Evolutionary conservation across 2,888 invertebrate genomes (phyloP).

Genomic region (Drosophila tanythrix): DNA sequence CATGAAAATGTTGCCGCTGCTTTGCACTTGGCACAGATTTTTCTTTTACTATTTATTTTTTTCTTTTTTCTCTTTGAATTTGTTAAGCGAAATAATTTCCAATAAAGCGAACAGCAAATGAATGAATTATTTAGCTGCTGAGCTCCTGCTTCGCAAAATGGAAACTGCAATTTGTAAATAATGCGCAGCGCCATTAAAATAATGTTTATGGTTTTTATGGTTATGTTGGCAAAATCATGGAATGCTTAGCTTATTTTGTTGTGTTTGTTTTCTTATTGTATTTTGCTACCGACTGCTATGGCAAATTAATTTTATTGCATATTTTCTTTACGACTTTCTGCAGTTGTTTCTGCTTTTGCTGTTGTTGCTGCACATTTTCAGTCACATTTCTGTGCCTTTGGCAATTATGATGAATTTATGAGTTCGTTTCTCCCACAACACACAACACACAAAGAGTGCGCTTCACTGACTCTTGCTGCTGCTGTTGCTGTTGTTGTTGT

Average conservation of each 20-base stretch:
- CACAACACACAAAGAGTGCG: constrained; percentile 29
- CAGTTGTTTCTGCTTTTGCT: constrained; percentile 17
- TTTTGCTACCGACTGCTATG: constrained; percentile 38
- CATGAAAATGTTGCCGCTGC: constrained; percentile 69
- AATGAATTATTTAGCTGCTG: constrained; percentile 23
- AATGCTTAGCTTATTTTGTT: constrained; percentile 10
- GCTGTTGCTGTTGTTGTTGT: constrained; percentile 14
- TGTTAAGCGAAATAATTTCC: constrained; percentile 44
- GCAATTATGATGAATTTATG: constrained; percentile 82
- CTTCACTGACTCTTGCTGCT: constrained; percentile 51
- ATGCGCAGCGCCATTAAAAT: constrained; percentile 38
- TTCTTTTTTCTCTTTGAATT: background rate
- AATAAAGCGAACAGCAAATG: constrained; percentile 35
- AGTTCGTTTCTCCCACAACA: constrained; percentile 77
- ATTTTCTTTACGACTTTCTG: constrained; percentile 60
- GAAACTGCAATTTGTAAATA: constrained; percentile 41
- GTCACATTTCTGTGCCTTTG: constrained; percentile 73
- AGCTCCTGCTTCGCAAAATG: constrained; percentile 23
- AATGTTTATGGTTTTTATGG: constrained; percentile 46
- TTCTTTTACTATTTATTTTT: background rate
- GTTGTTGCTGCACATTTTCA: constrained; percentile 59
- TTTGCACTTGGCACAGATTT: constrained; percentile 81
- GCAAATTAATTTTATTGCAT: constrained; percentile 76
- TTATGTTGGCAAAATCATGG: constrained; percentile 40
- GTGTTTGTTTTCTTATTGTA: background rate